phyloP scores from a whole-genome alignment of 2,797 vertebrate species.

The Enteromius paludinosus region DNA sequence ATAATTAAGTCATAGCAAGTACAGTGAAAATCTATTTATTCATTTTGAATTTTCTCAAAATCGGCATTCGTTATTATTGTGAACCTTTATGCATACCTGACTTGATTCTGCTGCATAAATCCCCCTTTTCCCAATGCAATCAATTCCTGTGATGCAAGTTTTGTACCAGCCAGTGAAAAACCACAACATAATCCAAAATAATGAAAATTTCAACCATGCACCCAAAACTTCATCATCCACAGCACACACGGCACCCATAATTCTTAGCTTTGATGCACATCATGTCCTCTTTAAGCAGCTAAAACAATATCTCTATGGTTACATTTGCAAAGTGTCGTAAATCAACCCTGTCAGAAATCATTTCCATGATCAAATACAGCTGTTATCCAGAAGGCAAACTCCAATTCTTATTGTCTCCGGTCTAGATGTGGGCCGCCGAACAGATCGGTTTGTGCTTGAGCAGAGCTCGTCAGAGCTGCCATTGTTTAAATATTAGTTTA shows the following conservation, averaged over 20 bases:
- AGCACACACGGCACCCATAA: not conserved
- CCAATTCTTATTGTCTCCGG: not conserved
- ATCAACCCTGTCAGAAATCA: not conserved
- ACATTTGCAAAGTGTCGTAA: not conserved
- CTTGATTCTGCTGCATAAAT: not conserved
- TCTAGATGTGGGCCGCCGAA: not conserved
- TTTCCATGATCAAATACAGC: not conserved
- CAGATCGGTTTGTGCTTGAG: conserved; percentile 19
- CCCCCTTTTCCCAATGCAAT: not conserved
- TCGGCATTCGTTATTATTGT: no score
- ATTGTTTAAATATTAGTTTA: conserved; percentile 53
- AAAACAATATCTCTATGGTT: not conserved
- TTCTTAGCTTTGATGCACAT: not conserved
- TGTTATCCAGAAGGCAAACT: conserved; percentile 9
- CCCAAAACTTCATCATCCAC: not conserved
- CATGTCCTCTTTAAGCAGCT: not conserved
- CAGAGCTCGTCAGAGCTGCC: conserved; percentile 3
- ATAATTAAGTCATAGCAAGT: no score
- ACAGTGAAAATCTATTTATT: no score
- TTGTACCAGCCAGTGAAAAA: not conserved
- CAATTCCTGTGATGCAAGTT: not conserved
- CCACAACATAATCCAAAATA: not conserved
- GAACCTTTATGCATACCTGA: not conserved
- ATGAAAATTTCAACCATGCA: not conserved
- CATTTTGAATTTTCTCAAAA: no score